phyloP scores from a whole-genome alignment of 1,140 invertebrate genomes.

The Drosophila varians region DNA sequence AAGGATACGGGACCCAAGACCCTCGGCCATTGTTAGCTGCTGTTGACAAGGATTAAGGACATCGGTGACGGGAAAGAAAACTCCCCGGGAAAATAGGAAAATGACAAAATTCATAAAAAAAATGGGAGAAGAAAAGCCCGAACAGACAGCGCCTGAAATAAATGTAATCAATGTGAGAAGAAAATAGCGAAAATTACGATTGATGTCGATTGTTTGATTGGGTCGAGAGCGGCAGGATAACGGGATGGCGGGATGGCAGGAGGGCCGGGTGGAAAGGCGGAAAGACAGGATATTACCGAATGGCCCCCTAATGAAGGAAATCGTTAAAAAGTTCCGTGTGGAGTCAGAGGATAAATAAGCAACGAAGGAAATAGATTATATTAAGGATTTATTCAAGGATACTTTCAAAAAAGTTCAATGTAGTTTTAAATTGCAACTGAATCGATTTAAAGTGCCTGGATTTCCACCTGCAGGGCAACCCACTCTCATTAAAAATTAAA shows the following conservation, averaged over 20 bases:
- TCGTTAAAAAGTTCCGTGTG: not conserved
- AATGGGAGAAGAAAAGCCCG: slow-evolving; percentile 16
- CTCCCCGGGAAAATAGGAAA: slow-evolving; percentile 59
- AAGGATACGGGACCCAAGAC: slow-evolving; percentile 5
- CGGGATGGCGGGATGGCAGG: not conserved
- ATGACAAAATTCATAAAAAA: slow-evolving; percentile 53
- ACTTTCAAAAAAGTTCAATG: too few species aligned
- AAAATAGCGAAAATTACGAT: slow-evolving; percentile 76
- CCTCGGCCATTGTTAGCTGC: slow-evolving; percentile 66
- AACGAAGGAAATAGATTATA: not conserved
- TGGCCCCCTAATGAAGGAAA: not conserved
- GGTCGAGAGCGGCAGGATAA: slow-evolving; percentile 13
- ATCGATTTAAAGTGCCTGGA: not conserved
- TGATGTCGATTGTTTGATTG: slow-evolving; percentile 81
- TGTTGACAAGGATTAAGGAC: slow-evolving; percentile 77
- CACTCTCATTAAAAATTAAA: slow-evolving; percentile 71
- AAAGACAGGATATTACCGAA: not conserved
- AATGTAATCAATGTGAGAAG: slow-evolving; percentile 73
- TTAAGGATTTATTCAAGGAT: not conserved
- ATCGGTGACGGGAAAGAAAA: slow-evolving; percentile 27
- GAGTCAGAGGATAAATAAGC: not conserved
- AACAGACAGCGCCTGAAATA: slow-evolving; percentile 38
- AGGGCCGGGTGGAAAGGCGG: not conserved
- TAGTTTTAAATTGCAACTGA: slow-evolving; percentile 41
- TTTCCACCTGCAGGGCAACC: slow-evolving; percentile 31